A percentile compares a stretch with the other conserved stretches of the same genome.
Conservation (phyloP, 2,113 vertebrate species). For the Grammomys surdaster region DNA sequence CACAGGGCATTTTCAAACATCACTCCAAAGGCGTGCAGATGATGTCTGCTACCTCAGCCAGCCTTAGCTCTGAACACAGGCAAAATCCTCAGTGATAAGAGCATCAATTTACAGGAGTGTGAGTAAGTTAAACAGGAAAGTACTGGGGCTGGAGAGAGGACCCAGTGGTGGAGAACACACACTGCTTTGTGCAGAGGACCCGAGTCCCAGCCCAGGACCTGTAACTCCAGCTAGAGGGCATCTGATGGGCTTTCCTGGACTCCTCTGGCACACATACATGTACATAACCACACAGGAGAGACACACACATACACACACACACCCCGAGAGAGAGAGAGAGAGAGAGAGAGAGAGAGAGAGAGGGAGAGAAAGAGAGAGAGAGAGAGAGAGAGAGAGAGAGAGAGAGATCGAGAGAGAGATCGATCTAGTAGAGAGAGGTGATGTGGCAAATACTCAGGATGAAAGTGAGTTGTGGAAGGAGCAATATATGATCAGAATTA, state of each 20-base stretch:
- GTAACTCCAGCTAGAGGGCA: neutral
- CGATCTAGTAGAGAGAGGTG: too few species aligned
- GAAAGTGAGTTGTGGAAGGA: neutral
- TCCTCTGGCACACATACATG: neutral
- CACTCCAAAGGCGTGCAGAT: neutral
- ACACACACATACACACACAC: neutral
- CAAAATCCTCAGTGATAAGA: neutral
- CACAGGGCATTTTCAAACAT: neutral
- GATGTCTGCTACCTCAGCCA: neutral
- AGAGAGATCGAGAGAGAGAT: too few species aligned
- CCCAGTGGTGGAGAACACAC: too few species aligned
- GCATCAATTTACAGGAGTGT: neutral
- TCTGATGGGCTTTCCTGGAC: neutral
- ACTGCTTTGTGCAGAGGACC: neutral
- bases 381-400: too few species aligned
- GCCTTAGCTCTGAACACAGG: neutral
- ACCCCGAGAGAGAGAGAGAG: too few species aligned
- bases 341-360: too few species aligned
- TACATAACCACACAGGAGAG: neutral
- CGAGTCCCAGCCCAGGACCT: neutral
- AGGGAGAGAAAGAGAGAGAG: too few species aligned
- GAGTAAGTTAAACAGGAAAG: neutral
- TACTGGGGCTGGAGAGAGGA: neutral
- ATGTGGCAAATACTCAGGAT: neutral
- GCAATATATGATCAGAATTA: neutral